Percentiles rank a stretch among this genome's conserved stretches.
Conservation (phyloP, 2,113 vertebrate species). For the Gracilinanus agilis region DNA sequence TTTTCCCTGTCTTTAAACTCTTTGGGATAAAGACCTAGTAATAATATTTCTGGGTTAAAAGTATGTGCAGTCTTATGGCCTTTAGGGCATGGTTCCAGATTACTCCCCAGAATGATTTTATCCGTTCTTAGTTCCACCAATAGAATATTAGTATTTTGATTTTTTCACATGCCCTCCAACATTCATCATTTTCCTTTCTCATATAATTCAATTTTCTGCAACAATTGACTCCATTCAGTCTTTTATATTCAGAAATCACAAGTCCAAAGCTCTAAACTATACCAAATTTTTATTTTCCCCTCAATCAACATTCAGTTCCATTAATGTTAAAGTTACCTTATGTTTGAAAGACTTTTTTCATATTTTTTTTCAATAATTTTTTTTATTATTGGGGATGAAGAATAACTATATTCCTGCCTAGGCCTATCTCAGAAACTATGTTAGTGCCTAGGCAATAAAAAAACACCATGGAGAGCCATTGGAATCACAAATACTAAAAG, state of each 20-base stretch:
- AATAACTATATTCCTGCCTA: slow-evolving; percentile 43
- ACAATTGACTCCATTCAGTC: background rate
- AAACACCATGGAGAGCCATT: slow-evolving; percentile 44
- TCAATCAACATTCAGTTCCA: slow-evolving; percentile 22
- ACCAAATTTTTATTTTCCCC: background rate
- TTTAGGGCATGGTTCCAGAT: too few species aligned
- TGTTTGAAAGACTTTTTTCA: slow-evolving; percentile 23
- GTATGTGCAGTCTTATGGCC: too few species aligned
- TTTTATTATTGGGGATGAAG: slow-evolving; percentile 31
- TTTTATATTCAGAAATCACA: background rate
- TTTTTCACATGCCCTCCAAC: too few species aligned
- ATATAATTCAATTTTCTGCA: background rate
- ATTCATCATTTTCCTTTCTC: too few species aligned
- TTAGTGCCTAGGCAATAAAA: slow-evolving; percentile 25
- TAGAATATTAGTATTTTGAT: too few species aligned
- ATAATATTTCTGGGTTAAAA: too few species aligned
- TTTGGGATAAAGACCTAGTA: too few species aligned
- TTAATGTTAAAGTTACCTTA: background rate
- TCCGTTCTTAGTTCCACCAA: too few species aligned
- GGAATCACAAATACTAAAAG: slow-evolving; percentile 39
- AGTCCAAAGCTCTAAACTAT: background rate
- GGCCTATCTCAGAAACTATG: background rate
- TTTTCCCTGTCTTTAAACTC: too few species aligned
- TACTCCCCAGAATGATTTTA: too few species aligned
- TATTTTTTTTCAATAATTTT: background rate